Evolutionary conservation across 2,888 invertebrate genomes (phyloP), one percentile per base, ranked within the genome.

Genomic region (Stramonita haemastoma): DNA sequence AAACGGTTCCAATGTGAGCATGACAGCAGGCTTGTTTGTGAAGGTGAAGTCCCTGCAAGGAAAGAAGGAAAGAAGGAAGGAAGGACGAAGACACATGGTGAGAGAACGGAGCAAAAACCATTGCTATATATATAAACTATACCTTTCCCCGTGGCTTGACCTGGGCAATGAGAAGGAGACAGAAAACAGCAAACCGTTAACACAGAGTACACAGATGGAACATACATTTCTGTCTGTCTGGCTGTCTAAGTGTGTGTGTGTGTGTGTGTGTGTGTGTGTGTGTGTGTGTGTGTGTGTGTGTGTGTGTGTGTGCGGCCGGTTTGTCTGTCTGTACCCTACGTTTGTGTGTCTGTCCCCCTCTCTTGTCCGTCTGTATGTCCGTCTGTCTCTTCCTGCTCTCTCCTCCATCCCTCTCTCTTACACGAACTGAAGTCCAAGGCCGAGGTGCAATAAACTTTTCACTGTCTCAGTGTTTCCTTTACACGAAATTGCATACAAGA

Each of bases 141-240:
- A 79, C 77, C 77, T 79, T 79, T 79, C 32, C 77, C 77, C 0
- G 77, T 79, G 34, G 77, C 77, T 79, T 79, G 77, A 13, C 77
- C 77, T 79, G 26, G 73, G 4, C n/a, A 11, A 73, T n/a, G 70
- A 70, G 19, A n/a, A 60, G 15, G 60, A 60, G 60, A 22, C 15
- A 19, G 60, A 60, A n/a, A n/a, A 73, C 8, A n/a, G n/a, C 22
- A 73, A 73, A 73, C 26, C 22, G n/a, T 2, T 26, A 73, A 26
- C 73, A 73, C 8, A 22, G n/a, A 22, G n/a, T 11, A 73, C 8
- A n/a, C 26, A 73, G 73, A 73, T 4, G 11, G n/a, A 60, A 6
- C 11, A 73, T 6, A 73, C 22, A 70, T 8, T 77, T 29, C 22
- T 77, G 77, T 77, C n/a, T 15, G 13, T 81, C 6, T 81, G 81